Base-by-base conservation (phyloP, 1,140 invertebrate species). In the Scylla paramamosain region DNA sequence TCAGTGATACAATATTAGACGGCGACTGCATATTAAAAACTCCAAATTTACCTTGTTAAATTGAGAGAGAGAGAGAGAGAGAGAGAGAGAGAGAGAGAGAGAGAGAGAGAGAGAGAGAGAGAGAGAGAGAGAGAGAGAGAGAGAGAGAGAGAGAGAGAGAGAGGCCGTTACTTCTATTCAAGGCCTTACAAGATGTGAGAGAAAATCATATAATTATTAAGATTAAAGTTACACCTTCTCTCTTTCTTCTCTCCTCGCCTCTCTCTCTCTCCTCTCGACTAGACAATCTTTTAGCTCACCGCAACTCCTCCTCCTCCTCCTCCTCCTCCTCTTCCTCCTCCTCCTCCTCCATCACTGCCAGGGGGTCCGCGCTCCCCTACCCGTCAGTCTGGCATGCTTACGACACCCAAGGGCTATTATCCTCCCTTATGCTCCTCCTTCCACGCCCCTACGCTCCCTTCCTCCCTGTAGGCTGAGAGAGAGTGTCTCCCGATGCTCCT, bases 251-350 rank as follows among this genome's bases (percentile, higher is more conserved):
- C n/a, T 77, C 67, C 25, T 14, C 59, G 20, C 59, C n/a, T 77
- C n/a, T 77, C n/a, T 77, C 67, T 77, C 67, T 77, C n/a, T 77
- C 67, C n/a, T 20, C 67, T 77, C 20, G 20, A 8, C 67, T 20
- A 59, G 52, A 59, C 52, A 77, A 77, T 77, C 67, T 77, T 20
- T 77, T 77, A 77, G 25, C 67, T n/a, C 67, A 77, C 67, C 67
- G n/a, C 67, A n/a, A n/a, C 67, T n/a, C n/a, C 67, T 77, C 67
- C 67, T 77, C 67, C 67, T n/a, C 67, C 67, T n/a, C 67, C 67
- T 77, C 67, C 67, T 77, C 67, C 67, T 77, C 67, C 67, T 77
- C n/a, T 20, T n/a, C n/a, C 67, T 77, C 67, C 67, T 77, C 16
- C n/a, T n/a, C 67, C 25, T 77, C 67, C 67, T 77, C 67, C 67